Conservation (phyloP, 2,888 invertebrate genomes). For the Drosophila paranaensis region DNA sequence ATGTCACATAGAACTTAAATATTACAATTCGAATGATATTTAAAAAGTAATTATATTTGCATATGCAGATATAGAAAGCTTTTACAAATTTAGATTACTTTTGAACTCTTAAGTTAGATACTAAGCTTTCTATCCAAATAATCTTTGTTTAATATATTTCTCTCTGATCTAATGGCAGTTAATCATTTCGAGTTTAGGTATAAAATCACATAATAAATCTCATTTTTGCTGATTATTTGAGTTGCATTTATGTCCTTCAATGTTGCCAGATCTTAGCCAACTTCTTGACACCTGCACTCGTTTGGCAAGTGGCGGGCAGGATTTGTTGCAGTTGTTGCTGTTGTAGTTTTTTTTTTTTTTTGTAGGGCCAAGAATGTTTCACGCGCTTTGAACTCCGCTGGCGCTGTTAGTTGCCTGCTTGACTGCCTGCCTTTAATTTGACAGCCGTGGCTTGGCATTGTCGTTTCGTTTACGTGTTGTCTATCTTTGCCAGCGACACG, state of each 20-base stretch:
- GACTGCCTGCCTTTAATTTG: slow-evolving; percentile 72
- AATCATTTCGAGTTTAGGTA: too few species aligned
- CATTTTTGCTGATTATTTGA: neutral
- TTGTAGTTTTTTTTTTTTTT: neutral
- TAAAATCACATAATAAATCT: neutral
- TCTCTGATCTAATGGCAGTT: too few species aligned
- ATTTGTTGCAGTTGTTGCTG: neutral
- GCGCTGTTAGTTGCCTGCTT: slow-evolving; percentile 48
- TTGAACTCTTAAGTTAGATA: too few species aligned
- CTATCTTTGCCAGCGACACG: slow-evolving; percentile 70
- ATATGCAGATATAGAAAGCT: too few species aligned
- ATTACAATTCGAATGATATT: too few species aligned
- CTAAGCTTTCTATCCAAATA: too few species aligned
- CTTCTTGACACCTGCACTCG: slow-evolving; percentile 14
- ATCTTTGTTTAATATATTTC: too few species aligned
- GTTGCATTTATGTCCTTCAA: slow-evolving; percentile 9
- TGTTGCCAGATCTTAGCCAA: neutral
- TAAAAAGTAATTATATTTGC: too few species aligned
- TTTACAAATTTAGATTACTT: too few species aligned
- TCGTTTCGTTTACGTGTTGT: slow-evolving; percentile 78
- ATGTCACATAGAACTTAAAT: too few species aligned
- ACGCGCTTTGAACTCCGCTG: slow-evolving; percentile 16
- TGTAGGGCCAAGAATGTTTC: slow-evolving; percentile 51
- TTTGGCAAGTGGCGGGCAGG: neutral
- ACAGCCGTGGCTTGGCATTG: slow-evolving; percentile 76